A percentile compares a stretch with the other conserved stretches of the same genome.
Evolutionary conservation across 2,113 vertebrate species (phyloP).

Genomic region (Ia io): DNA sequence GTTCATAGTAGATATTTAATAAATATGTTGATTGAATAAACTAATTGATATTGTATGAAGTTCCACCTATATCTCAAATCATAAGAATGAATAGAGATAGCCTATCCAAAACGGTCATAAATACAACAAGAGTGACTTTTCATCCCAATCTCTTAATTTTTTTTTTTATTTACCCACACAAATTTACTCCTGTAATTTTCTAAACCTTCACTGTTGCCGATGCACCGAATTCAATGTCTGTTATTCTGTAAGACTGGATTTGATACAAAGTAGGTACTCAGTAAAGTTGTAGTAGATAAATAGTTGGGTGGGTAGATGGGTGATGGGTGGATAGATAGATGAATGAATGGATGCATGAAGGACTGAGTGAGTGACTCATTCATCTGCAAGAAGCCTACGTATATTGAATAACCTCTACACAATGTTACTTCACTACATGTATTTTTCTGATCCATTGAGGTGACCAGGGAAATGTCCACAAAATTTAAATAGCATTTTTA

Average conservation of each 20-base stretch:
- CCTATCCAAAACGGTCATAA: slow-evolving; percentile 5
- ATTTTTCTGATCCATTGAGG: background rate
- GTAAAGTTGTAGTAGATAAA: background rate
- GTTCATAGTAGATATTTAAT: background rate
- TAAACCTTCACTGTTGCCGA: background rate
- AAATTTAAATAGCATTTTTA: slow-evolving; percentile 20
- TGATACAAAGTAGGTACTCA: background rate
- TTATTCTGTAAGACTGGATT: background rate
- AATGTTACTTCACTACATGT: background rate
- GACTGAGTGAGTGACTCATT: background rate
- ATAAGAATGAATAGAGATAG: background rate
- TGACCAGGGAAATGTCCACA: background rate
- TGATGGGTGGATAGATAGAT: background rate
- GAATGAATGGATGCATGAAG: background rate
- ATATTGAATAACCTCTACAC: background rate
- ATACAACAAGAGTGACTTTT: background rate
- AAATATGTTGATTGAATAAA: background rate
- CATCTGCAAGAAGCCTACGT: background rate
- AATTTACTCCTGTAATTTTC: slow-evolving; percentile 6
- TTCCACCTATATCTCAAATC: background rate
- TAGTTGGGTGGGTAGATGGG: background rate
- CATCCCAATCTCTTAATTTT: background rate
- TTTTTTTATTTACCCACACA: background rate
- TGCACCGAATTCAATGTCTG: background rate
- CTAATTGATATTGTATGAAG: background rate